Evolutionary conservation across 23 tunicate genomes (phyloP), one percentile per base, ranked within the genome.

Genomic region (Styela clava): DNA sequence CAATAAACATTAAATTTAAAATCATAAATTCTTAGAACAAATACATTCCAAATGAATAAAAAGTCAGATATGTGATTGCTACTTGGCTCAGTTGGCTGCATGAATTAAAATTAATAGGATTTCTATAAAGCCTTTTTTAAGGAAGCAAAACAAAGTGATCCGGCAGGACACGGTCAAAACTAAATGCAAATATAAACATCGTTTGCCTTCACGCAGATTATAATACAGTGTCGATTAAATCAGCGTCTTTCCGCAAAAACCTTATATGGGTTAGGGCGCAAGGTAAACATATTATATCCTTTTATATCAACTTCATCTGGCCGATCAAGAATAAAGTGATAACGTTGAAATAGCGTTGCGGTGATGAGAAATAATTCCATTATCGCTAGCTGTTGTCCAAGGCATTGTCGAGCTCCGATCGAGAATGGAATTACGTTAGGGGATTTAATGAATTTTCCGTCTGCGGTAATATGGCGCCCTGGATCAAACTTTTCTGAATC

Each of bases 401-500:
- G 69, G 30, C 95, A 89, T 36, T 65, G 78, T 16, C 95, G 83
- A 0, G 79, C 52, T 21, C 95, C 95, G 31, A 79, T 68, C 20
- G 74, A 70, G 65, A 90, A 90, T 2, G 74, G 86, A 19, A 85
- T 74, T 51, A 61, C 64, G 35, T 82, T 44, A 33, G 81, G 72
- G 1, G 83, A 77, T 61, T 90, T 90, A 3, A 61, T 26, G 51
- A 90, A 90, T 69, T 74, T 74, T 62, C 96, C 96, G 30, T 82
- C 69, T 3, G 51, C 52, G 37, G 74, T 83, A 24, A 90, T 24
- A 63, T 85, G 90, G 3, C 96, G 64, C 29, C 78, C 84, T 0
- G 96, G 96, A 19, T 56, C 24, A 62, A 90, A 90, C 32, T 68
- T 78, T 2, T 81, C 83, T 3, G 96, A 86, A 31, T 90, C 87